Evolutionary conservation across 2,888 invertebrate species (phyloP), one percentile per base, ranked within the genome.

Genomic region (Brenthis ino): DNA sequence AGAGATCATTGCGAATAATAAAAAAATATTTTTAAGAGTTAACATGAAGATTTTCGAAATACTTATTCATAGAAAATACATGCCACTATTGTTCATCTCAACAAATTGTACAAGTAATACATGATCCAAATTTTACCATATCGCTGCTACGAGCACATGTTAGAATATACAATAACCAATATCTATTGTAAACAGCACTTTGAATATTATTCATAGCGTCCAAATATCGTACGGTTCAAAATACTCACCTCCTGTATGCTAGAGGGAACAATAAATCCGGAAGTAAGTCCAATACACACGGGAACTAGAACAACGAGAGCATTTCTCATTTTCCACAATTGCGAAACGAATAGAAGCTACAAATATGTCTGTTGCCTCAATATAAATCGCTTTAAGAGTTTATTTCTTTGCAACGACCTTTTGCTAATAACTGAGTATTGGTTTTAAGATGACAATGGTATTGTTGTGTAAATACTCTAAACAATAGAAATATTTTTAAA

Each of bases 291-390:
- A 77, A 86, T 79, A 83, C 78, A 81, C 76, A 85, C 78, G 73
- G 77, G 74, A 81, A 87, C 79, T 82, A 84, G 80, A 81, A 82
- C 77, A 81, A 80, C 76, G 78, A 80, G 77, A 73, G 72, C 77
- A 79, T 80, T 84, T 80, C 79, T 85, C 88, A 89, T 88, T 82
- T 82, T 81, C 74, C 76, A 78, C 63, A 70, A 72, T 75, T 75
- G 69, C 66, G 71, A 71, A 74, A 72, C 66, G 69, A 75, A 74
- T 70, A 68, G 69, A 64, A 70, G 54, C 57, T 65, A 47, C 63
- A 68, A 70, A 72, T 72, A 68, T 72, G 57, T 70, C 68, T 60
- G 64, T 70, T 60, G 66, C 64, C 61, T 60, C 60, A 50, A 68
- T 64, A 64, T 68, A 68, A 72, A 70, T 66, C 64, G 67, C 66